phyloP scores from a whole-genome alignment of 2,888 invertebrate species.

The Mystacides longicornis region DNA sequence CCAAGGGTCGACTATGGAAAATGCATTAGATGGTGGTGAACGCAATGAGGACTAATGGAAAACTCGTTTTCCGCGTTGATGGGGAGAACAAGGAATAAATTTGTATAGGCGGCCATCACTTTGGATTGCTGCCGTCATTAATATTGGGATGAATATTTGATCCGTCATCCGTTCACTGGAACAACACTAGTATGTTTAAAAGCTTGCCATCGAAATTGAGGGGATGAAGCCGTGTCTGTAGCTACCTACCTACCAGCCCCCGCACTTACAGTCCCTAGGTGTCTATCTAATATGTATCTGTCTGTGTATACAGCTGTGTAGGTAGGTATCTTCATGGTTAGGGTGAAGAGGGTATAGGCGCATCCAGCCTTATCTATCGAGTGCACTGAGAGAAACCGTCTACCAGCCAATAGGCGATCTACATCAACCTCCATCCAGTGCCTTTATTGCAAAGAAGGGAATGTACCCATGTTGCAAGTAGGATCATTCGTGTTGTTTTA shows the following conservation, averaged over 20 bases:
- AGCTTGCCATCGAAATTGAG: background rate
- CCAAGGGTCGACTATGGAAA: too few species aligned
- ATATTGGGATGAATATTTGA: constrained; percentile 6
- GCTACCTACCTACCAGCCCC: too few species aligned
- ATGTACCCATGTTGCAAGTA: too few species aligned
- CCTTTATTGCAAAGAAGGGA: too few species aligned
- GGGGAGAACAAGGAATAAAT: background rate
- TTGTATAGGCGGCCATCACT: background rate
- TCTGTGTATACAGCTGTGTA: too few species aligned
- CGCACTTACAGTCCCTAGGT: too few species aligned
- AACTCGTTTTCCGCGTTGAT: background rate
- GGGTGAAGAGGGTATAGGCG: background rate
- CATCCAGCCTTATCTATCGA: background rate
- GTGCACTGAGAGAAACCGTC: background rate
- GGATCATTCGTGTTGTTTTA: too few species aligned
- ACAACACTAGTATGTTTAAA: background rate
- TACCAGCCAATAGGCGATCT: too few species aligned
- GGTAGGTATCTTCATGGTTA: background rate
- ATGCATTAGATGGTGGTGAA: too few species aligned
- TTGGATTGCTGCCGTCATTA: background rate
- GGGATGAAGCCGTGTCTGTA: background rate
- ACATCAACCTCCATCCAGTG: too few species aligned
- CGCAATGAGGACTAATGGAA: background rate
- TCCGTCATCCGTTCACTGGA: background rate
- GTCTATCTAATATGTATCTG: too few species aligned